A percentile compares a stretch with the other conserved stretches of the same genome.
Conservation (phyloP, 2,113 vertebrate species). For the Oryzias melastigma region DNA sequence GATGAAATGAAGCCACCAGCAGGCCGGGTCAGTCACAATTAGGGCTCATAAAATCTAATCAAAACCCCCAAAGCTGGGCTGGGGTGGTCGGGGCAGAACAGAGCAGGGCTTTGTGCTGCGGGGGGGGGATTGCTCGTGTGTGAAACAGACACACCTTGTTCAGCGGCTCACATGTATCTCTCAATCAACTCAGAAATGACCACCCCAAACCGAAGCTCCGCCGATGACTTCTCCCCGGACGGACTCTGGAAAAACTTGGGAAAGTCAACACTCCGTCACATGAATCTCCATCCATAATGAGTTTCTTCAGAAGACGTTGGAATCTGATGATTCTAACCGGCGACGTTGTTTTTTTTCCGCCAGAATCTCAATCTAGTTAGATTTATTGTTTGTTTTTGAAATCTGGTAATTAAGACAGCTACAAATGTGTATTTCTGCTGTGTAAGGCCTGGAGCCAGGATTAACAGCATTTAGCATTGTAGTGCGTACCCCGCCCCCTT, state of each 20-base stretch:
- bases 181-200: slow-evolving; percentile 35
- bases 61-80: slow-evolving; percentile 68
- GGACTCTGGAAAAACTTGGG: too few species aligned
- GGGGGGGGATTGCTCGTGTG: slow-evolving; percentile 42
- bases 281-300: slow-evolving; percentile 16
- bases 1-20: slow-evolving; percentile 66
- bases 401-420: slow-evolving; percentile 73
- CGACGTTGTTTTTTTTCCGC: slow-evolving; percentile 66
- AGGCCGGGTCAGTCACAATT: slow-evolving; percentile 73
- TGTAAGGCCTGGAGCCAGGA: slow-evolving; percentile 69
- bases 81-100: slow-evolving; percentile 70
- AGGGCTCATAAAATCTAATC: slow-evolving; percentile 81
- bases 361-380: slow-evolving; percentile 61
- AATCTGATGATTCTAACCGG: slow-evolving; percentile 48
- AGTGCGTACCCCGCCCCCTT: slow-evolving; percentile 48
- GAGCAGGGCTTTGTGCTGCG: slow-evolving; percentile 66
- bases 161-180: slow-evolving; percentile 45
- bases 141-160: slow-evolving; percentile 75
- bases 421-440: slow-evolving; percentile 76
- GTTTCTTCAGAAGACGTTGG: slow-evolving; percentile 47
- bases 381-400: slow-evolving; percentile 74
- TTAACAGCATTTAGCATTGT: slow-evolving; percentile 75
- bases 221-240: too few species aligned
- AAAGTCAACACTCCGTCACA: too few species aligned
- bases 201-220: too few species aligned